phyloP scores from a whole-genome alignment of 2,113 vertebrate genomes.

The Phodopus roborovskii region DNA sequence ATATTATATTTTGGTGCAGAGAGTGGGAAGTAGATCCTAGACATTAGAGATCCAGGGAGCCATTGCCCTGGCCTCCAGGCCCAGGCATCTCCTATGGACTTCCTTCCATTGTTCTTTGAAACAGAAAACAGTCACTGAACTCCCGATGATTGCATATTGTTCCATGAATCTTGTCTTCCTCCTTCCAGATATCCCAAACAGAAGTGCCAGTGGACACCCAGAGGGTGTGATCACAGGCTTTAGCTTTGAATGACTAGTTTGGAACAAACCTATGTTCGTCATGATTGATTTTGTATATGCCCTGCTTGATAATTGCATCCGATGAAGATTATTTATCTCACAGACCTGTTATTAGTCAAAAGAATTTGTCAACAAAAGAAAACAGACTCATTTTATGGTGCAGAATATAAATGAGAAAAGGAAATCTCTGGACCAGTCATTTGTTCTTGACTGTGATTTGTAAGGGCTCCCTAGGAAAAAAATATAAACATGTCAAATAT shows the following conservation, averaged over 20 bases:
- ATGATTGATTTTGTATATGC: neutral
- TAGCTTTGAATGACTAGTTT: neutral
- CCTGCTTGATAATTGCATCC: conserved; percentile 5
- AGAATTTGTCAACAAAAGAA: conserved; percentile 44
- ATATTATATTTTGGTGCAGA: neutral
- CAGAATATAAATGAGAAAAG: conserved; percentile 60
- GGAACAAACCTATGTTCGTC: neutral
- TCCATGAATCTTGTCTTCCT: neutral
- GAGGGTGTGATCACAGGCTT: neutral
- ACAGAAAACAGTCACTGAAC: neutral
- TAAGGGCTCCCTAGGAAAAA: conserved; percentile 42
- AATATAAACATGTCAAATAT: conserved; percentile 63
- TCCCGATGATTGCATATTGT: neutral
- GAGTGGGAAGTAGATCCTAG: neutral
- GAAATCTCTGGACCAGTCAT: conserved; percentile 41
- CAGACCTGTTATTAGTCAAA: neutral
- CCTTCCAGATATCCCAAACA: neutral
- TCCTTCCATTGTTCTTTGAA: neutral
- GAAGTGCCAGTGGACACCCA: neutral
- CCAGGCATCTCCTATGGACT: neutral
- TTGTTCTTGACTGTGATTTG: conserved; percentile 63
- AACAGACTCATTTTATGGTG: conserved; percentile 45
- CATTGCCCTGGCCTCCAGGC: neutral
- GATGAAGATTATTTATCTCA: conserved; percentile 17
- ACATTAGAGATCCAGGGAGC: neutral